Conservation (phyloP, 2,113 vertebrate genomes). For the Cepphus grylle region DNA sequence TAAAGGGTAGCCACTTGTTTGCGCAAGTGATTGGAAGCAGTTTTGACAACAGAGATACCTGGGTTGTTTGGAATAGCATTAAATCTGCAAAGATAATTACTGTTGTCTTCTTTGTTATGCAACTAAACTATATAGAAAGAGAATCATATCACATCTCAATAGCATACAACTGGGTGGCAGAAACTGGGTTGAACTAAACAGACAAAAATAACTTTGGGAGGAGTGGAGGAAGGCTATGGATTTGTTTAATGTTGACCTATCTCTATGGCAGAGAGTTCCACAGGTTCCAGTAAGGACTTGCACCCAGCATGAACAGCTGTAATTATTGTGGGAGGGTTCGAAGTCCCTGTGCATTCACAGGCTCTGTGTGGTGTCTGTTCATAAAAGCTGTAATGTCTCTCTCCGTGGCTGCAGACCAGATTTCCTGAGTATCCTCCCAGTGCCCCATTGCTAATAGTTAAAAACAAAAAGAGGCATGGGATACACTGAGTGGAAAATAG, state of each 20-base stretch:
- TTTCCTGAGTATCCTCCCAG: neutral
- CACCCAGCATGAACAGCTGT: neutral
- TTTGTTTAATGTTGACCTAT: neutral
- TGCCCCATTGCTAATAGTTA: neutral
- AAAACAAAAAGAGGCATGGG: neutral
- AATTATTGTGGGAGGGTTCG: slow-evolving; percentile 6
- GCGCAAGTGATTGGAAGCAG: neutral
- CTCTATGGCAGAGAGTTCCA: neutral
- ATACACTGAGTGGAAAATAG: neutral
- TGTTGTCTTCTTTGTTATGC: neutral
- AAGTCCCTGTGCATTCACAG: neutral
- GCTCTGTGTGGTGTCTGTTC: neutral
- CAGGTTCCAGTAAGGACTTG: neutral
- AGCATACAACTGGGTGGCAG: neutral
- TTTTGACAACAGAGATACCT: neutral
- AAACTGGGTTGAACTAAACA: neutral
- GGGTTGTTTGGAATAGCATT: neutral
- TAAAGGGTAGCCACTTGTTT: neutral
- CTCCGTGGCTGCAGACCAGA: neutral
- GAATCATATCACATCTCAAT: neutral
- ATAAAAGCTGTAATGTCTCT: neutral
- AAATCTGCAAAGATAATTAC: neutral
- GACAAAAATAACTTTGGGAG: neutral
- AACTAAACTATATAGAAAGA: neutral
- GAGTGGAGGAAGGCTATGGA: neutral